Evolutionary conservation across 2,888 invertebrate genomes (phyloP).

Genomic region (Incurvaria masculella): DNA sequence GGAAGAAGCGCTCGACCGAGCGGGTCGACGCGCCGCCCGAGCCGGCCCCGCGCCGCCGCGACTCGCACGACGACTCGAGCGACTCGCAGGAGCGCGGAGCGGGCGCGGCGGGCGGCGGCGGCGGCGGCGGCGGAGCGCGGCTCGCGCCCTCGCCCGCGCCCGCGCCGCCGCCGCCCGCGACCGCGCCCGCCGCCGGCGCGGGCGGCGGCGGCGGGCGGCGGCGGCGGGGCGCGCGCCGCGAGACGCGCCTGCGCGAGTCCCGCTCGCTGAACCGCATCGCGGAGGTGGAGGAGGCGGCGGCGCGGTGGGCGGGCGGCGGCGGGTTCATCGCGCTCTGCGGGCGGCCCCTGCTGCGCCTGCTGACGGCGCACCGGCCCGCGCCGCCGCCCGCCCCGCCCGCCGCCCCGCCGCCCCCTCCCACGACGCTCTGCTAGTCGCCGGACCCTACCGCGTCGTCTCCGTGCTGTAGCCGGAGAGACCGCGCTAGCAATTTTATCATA

Average conservation of each 20-base stretch:
- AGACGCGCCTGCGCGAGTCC: constrained; percentile 66
- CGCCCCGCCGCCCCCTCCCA: constrained; percentile 30
- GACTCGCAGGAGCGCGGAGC: constrained; percentile 76
- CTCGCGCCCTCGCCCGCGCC: constrained; percentile 11
- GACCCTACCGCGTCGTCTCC: constrained; percentile 7
- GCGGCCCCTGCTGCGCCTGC: constrained; percentile 41
- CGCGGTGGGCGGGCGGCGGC: constrained; percentile 33
- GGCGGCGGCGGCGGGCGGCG: constrained; percentile 28
- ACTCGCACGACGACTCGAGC: constrained; percentile 83
- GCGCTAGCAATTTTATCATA: constrained; percentile 1
- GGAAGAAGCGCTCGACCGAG: constrained; percentile 77
- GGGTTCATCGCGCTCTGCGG: constrained; percentile 45
- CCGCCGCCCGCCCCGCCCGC: constrained; percentile 19
- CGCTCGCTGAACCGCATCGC: constrained; percentile 83
- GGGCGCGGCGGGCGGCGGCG: constrained; percentile 57
- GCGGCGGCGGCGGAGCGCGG: constrained; percentile 19
- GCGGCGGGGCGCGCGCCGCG: constrained; percentile 42
- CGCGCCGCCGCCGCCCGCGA: constrained; percentile 18
- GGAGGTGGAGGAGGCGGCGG: constrained; percentile 75
- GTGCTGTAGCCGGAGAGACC: constrained; percentile 3
- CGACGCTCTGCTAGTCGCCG: constrained; percentile 37
- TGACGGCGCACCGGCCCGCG: constrained; percentile 48
- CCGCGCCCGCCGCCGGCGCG: constrained; percentile 42
- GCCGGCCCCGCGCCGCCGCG: constrained; percentile 62
- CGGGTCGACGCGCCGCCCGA: constrained; percentile 56